A percentile compares a stretch with the other conserved stretches of the same genome.
Conservation (phyloP, 1,140 invertebrate genomes). For the Ephestia elutella region DNA sequence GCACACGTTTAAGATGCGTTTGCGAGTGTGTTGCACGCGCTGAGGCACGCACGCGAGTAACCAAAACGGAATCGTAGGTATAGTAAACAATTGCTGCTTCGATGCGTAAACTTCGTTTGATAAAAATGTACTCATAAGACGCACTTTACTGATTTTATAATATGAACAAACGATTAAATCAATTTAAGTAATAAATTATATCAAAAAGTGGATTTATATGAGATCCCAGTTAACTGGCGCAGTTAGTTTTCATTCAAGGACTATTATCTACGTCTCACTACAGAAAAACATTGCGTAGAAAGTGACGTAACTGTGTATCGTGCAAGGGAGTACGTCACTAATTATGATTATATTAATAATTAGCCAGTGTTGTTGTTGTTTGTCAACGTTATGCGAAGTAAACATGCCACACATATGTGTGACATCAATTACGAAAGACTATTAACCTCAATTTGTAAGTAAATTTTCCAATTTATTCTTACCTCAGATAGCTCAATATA, state of each 20-base stretch:
- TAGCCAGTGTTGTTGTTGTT: constrained; percentile 48
- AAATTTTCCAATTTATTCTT: constrained; percentile 63
- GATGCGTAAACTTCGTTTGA: constrained; percentile 49
- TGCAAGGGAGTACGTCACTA: constrained; percentile 9
- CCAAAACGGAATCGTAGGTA: constrained; percentile 57
- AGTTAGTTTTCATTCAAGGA: constrained; percentile 16
- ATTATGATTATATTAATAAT: constrained; percentile 45
- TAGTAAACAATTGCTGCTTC: constrained; percentile 65
- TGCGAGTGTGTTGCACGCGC: constrained; percentile 23
- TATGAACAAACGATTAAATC: too few relatives aligned
- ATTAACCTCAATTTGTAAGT: constrained; percentile 71
- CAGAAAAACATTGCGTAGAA: constrained; percentile 27
- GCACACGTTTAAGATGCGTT: constrained; percentile 8
- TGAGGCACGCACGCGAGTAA: constrained; percentile 40
- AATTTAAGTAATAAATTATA: too few relatives aligned
- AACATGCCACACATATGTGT: constrained; percentile 68
- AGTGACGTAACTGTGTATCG: constrained; percentile 19
- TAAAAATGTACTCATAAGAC: constrained; percentile 34
- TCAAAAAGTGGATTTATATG: too few relatives aligned
- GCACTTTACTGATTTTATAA: constrained; percentile 6
- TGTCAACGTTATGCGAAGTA: constrained; percentile 46
- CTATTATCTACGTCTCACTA: constrained; percentile 11
- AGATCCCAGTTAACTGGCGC: neutral
- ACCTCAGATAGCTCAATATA: neutral
- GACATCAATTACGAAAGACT: constrained; percentile 62